Evolutionary conservation across 2,797 vertebrate genomes (phyloP).

Genomic region (Sebastolobus alascanus): DNA sequence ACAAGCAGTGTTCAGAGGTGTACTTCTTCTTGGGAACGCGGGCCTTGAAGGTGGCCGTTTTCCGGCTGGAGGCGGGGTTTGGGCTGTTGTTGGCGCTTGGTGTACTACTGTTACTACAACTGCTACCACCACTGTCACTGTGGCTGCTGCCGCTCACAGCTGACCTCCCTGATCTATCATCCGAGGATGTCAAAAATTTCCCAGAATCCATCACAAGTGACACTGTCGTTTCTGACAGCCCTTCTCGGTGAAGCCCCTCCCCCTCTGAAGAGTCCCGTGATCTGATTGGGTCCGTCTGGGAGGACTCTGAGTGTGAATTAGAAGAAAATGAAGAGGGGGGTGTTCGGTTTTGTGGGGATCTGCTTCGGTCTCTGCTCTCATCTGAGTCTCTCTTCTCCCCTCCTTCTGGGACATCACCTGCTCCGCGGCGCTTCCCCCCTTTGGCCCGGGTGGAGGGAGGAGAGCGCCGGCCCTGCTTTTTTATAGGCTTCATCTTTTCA

Average conservation of each 20-base stretch:
- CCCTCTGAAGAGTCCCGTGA: conserved; percentile 63
- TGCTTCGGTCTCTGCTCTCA: conserved; percentile 76
- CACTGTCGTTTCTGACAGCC: conserved; percentile 57
- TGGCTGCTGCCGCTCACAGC: conserved; percentile 65
- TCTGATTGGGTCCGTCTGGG: conserved; percentile 71
- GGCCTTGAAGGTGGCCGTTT: conserved; percentile 93
- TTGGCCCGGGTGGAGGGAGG: conserved; percentile 91
- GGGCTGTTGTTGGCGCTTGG: conserved; percentile 86
- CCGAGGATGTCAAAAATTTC: conserved; percentile 62
- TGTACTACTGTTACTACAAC: conserved; percentile 81
- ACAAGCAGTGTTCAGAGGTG: conserved; percentile 87
- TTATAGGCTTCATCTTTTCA: conserved; percentile 91
- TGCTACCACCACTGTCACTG: conserved; percentile 76
- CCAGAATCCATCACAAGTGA: conserved; percentile 63
- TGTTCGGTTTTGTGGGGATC: conserved; percentile 77
- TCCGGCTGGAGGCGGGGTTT: conserved; percentile 87
- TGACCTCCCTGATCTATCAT: conserved; percentile 64
- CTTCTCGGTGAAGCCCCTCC: conserved; percentile 72
- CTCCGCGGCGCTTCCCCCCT: conserved; percentile 86
- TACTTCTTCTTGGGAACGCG: conserved; percentile 91
- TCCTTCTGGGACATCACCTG: conserved; percentile 79
- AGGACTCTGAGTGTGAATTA: conserved; percentile 75
- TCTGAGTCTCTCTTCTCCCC: conserved; percentile 86
- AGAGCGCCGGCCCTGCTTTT: conserved; percentile 88
- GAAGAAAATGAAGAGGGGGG: conserved; percentile 69